Evolutionary conservation across 2,113 vertebrate species (phyloP), one percentile per base, ranked within the genome.

Genomic region (Choloepus hoffmanni): DNA sequence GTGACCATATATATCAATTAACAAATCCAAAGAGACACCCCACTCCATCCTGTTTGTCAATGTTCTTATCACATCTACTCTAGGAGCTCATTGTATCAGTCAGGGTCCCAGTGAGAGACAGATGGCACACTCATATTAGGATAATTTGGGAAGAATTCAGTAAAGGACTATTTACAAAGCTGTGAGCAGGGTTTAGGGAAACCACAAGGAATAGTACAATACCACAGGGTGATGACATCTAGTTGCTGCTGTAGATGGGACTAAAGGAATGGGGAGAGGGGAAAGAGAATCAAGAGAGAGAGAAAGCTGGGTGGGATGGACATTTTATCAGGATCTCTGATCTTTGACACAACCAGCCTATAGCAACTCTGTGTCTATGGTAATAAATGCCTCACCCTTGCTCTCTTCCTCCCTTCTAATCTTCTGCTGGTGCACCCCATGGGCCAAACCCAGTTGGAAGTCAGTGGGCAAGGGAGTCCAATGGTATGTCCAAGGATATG

Each of bases 101-200:
- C 19, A 74, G 68, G 50, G 24, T 73, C 79, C 50, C 24, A 68
- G 83, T 8, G 24, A 94, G 86, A 76, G 94, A 84, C 70, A 93
- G 83, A 91, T 65, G 83, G 78, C 15, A 74, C 13, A n/a, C 48
- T 89, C 78, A 74, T 24, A 62, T 73, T 50, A 70, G 33, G 26
- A 73, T 60, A 68, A 60, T 76, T 83, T 84, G 78, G 74, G 45
- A 96, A 73, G 62, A 89, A 82, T 87, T 93, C 89, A 93, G 74
- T 93, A 55, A 94, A 53, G 45, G 30, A 21, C 74, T 89, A 72
- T 70, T 86, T 91, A 74, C 40, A 86, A 76, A 68, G 50, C 68
- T 94, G 43, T 58, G 12, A 92, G 30, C 19, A 85, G 48, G 55
- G 21, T 24, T 79, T 67, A 85, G 55, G 16, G 48, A 93, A 92